A percentile compares a stretch with the other conserved stretches of the same genome.
phyloP scores from a whole-genome alignment of 2,888 invertebrate species.

The Macaria notata region DNA sequence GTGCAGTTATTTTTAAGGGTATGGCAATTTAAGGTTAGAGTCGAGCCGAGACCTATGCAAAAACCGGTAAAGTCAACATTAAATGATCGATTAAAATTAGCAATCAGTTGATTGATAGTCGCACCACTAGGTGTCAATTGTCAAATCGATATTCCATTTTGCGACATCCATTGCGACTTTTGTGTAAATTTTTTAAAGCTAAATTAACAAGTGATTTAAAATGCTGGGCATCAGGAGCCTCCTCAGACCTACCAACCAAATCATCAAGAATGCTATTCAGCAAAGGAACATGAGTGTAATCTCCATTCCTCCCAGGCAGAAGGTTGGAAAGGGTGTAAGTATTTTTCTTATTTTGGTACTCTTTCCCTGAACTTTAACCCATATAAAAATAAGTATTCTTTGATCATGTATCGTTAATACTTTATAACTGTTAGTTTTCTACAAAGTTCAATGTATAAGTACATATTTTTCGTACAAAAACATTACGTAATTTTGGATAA shows the following conservation, averaged over 20 bases:
- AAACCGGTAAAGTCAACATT: no score
- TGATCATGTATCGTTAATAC: no score
- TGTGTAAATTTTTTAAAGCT: conserved; percentile 1
- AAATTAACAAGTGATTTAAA: conserved; percentile 39
- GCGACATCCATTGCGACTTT: not conserved
- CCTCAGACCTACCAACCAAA: conserved; percentile 53
- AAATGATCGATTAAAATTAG: not conserved
- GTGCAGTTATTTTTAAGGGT: no score
- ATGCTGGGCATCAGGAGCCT: conserved; percentile 65
- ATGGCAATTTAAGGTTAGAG: no score
- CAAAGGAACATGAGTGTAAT: conserved; percentile 66
- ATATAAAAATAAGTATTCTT: not conserved
- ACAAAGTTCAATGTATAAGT: no score
- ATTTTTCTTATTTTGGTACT: conserved; percentile 2
- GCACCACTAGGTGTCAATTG: no score
- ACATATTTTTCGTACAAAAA: conserved; percentile 7
- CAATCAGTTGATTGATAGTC: no score
- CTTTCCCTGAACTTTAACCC: not conserved
- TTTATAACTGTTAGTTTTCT: not conserved
- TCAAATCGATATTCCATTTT: conserved; percentile 2
- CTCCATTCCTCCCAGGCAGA: conserved; percentile 56
- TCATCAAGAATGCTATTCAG: conserved; percentile 61
- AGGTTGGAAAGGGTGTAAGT: conserved; percentile 63
- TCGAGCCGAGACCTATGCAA: no score
- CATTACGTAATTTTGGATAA: conserved; percentile 41